phyloP scores from a whole-genome alignment of 2,797 vertebrate genomes.

The Novumbra hubbsi region DNA sequence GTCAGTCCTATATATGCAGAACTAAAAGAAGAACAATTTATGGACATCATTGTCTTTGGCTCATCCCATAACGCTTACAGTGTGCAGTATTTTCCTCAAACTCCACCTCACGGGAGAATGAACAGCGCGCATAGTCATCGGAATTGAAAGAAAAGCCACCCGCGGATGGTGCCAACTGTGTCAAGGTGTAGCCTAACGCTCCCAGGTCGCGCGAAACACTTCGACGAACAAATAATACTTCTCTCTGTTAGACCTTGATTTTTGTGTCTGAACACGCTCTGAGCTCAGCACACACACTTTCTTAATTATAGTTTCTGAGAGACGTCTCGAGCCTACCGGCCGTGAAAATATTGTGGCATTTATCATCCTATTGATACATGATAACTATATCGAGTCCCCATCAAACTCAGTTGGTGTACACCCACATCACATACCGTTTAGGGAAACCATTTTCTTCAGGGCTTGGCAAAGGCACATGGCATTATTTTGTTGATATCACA shows the following conservation, averaged over 20 bases:
- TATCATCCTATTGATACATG: slow-evolving; percentile 71
- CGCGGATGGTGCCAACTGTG: slow-evolving; percentile 41
- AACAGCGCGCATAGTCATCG: slow-evolving; percentile 14
- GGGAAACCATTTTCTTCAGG: background rate
- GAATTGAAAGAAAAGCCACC: slow-evolving; percentile 8
- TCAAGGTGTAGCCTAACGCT: slow-evolving; percentile 40
- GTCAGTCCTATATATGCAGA: background rate
- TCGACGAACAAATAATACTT: slow-evolving; percentile 1
- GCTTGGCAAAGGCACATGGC: background rate
- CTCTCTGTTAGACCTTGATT: slow-evolving; percentile 5
- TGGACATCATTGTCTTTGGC: background rate
- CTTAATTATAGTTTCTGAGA: slow-evolving; percentile 27
- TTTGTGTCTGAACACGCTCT: slow-evolving; percentile 5
- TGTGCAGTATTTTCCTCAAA: background rate
- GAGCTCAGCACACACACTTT: background rate
- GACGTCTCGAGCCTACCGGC: slow-evolving; percentile 64
- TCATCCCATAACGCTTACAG: background rate
- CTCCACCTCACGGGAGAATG: slow-evolving; percentile 32
- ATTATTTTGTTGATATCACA: background rate
- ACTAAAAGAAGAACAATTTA: background rate
- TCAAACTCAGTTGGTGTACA: background rate
- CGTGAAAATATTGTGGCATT: slow-evolving; percentile 67
- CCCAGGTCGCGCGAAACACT: background rate
- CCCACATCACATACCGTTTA: background rate
- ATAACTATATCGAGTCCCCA: slow-evolving; percentile 58